phyloP scores from a whole-genome alignment of 2,113 vertebrate genomes.

The Rhabdomys dilectus region DNA sequence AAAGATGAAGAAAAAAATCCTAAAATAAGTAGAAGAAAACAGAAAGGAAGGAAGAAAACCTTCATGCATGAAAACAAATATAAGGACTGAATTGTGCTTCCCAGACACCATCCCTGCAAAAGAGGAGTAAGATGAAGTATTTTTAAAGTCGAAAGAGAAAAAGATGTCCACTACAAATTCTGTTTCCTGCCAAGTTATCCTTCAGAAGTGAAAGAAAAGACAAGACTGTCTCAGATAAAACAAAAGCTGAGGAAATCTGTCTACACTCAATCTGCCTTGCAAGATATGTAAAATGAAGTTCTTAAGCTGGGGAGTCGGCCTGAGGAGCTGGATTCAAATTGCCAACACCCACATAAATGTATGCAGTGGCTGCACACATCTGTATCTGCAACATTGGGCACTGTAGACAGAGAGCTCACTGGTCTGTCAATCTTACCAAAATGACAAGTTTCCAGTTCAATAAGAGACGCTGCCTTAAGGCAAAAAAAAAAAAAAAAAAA shows the following conservation, averaged over 20 bases:
- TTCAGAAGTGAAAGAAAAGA: conserved; percentile 39
- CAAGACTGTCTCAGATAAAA: conserved; percentile 37
- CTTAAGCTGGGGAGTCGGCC: not conserved
- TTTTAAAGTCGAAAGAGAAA: not conserved
- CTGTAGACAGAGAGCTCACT: not conserved
- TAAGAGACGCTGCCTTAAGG: not conserved
- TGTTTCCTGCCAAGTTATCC: conserved; percentile 17
- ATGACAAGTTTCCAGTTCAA: not conserved
- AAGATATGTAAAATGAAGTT: conserved; percentile 19
- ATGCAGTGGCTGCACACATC: no score
- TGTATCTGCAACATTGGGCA: not conserved
- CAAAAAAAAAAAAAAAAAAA: not conserved
- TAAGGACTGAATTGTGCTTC: not conserved
- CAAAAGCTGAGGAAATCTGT: conserved; percentile 2
- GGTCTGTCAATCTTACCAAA: not conserved
- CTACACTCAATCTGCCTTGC: not conserved
- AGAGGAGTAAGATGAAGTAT: not conserved
- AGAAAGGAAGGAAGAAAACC: not conserved
- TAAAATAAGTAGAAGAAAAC: not conserved
- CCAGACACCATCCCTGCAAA: not conserved
- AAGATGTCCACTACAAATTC: conserved; percentile 1
- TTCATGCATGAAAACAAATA: not conserved
- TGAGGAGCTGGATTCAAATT: not conserved
- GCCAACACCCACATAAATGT: not conserved
- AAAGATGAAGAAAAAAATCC: not conserved